Conservation (phyloP, 1,140 invertebrate genomes). For the Drosophila insularis region DNA sequence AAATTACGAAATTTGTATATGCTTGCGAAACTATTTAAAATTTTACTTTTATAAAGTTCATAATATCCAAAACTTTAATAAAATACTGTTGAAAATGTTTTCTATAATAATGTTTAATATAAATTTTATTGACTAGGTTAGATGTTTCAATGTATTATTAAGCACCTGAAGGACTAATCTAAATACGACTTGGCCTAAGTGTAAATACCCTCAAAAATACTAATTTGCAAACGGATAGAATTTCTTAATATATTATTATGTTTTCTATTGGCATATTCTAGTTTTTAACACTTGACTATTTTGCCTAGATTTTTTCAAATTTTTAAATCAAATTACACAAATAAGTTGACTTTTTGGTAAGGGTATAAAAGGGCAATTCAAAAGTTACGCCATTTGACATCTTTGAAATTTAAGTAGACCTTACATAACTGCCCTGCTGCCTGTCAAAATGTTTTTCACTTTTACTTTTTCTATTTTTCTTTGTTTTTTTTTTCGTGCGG, state of each 20-base stretch:
- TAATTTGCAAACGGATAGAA: no score
- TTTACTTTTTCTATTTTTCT: not conserved
- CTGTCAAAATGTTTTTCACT: constrained; percentile 7
- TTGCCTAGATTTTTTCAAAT: no score
- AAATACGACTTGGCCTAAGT: no score
- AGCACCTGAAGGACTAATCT: no score
- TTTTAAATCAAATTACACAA: no score
- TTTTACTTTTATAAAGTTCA: not conserved
- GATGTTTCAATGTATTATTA: no score
- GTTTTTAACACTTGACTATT: no score
- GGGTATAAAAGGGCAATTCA: not conserved
- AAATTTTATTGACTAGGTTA: no score
- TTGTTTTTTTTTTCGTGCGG: not conserved
- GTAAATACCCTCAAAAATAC: no score
- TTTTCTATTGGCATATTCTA: no score
- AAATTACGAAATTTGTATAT: not conserved
- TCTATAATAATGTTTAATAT: no score
- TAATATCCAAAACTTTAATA: not conserved
- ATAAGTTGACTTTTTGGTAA: not conserved
- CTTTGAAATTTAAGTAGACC: not conserved
- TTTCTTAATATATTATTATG: no score
- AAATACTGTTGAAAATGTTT: not conserved
- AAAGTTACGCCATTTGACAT: constrained; percentile 3
- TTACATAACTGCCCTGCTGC: not conserved
- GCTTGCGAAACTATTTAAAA: not conserved